Percentiles rank a stretch among this genome's conserved stretches.
phyloP scores from a whole-genome alignment of 2,888 invertebrate species.

The Noctuana brunneofusca region DNA sequence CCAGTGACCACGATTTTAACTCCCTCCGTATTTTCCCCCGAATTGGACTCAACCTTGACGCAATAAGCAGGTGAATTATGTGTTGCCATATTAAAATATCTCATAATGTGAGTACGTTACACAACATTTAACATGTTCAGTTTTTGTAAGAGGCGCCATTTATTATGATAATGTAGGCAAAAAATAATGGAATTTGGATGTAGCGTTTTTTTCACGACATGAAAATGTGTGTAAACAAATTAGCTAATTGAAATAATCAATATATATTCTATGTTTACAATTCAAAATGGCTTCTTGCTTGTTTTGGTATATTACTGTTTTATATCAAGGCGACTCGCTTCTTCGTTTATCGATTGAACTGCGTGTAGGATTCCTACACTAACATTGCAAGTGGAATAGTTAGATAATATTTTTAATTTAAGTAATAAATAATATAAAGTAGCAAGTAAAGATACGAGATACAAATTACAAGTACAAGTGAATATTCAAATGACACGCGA shows the following conservation, averaged over 20 bases:
- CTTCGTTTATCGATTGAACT: too few relatives aligned
- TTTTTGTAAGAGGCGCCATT: slow-evolving; percentile 22
- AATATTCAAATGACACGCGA: too few relatives aligned
- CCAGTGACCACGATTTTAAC: background rate
- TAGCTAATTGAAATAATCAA: background rate
- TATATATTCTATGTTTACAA: background rate
- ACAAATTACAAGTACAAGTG: too few relatives aligned
- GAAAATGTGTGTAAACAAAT: slow-evolving; percentile 4
- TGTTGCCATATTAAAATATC: slow-evolving; percentile 21
- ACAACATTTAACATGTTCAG: slow-evolving; percentile 15
- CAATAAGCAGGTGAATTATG: slow-evolving; percentile 22
- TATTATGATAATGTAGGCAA: slow-evolving; percentile 28
- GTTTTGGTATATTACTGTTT: too few relatives aligned
- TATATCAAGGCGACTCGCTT: too few relatives aligned
- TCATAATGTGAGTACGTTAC: slow-evolving; percentile 3
- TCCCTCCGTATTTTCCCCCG: slow-evolving; percentile 15
- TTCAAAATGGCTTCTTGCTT: background rate
- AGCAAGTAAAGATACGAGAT: too few relatives aligned
- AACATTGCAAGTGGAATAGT: too few relatives aligned
- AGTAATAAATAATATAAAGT: too few relatives aligned
- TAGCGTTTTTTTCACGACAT: slow-evolving; percentile 8
- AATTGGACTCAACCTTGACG: slow-evolving; percentile 18
- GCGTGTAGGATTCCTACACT: too few relatives aligned
- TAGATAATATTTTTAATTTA: too few relatives aligned
- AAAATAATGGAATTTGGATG: slow-evolving; percentile 14